These are phyloP conservation scores for Tetramorium alpestre DNA, from an alignment of 1,140 invertebrate species.

Conservation along the genomic window DNA sequence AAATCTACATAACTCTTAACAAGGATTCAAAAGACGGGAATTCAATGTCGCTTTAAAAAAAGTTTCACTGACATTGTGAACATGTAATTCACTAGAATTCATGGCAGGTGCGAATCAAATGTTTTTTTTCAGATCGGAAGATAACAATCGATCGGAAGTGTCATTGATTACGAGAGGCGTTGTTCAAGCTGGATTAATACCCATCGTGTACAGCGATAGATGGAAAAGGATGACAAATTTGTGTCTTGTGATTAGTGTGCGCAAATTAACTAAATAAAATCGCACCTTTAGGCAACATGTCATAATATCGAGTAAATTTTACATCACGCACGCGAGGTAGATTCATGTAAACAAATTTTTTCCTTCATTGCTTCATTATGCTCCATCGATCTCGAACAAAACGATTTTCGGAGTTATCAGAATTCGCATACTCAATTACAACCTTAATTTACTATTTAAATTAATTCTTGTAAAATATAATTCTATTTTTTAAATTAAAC, in stretches of 20 bases:
- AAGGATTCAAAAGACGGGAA: neutral
- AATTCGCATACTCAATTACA: neutral
- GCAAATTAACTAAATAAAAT: constrained; percentile 31
- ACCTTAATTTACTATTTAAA: neutral
- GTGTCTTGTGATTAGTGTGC: constrained; percentile 43
- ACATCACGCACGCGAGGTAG: neutral
- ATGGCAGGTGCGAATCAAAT: constrained; percentile 24
- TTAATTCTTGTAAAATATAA: neutral
- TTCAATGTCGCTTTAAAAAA: constrained; percentile 3
- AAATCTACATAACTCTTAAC: neutral
- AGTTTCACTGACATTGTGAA: neutral
- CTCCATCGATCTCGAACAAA: neutral
- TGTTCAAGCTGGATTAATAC: constrained; percentile 40
- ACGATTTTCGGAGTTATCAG: neutral
- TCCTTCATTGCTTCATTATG: neutral
- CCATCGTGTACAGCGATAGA: neutral
- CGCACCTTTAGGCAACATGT: constrained; percentile 29
- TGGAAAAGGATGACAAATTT: constrained; percentile 11
- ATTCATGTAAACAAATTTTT: neutral
- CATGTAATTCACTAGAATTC: constrained; percentile 5
- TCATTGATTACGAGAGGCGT: constrained; percentile 40
- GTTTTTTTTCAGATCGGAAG: neutral
- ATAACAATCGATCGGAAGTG: constrained; percentile 20
- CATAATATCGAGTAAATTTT: constrained; percentile 15
- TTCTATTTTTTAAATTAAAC: neutral